Evolutionary conservation across 2,797 vertebrate species (phyloP).

Genomic region (Monodelphis domestica): DNA sequence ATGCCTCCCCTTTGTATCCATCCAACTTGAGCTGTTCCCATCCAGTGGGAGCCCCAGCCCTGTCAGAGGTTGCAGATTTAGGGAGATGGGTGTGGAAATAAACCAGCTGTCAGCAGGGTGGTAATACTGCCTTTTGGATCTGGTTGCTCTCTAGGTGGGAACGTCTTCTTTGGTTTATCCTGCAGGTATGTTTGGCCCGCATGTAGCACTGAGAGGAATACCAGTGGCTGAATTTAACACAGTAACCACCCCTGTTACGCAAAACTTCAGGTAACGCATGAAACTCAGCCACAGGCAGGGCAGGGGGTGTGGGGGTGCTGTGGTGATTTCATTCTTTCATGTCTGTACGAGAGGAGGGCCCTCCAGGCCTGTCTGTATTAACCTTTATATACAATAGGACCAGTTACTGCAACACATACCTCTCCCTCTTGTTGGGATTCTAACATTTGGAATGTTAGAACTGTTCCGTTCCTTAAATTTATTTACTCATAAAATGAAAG

Average conservation of each 20-base stretch:
- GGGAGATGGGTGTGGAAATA: not conserved
- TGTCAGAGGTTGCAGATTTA: not conserved
- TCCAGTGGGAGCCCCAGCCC: not conserved
- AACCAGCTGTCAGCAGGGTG: not conserved
- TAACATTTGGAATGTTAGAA: not conserved
- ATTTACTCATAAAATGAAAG: too few relatives aligned
- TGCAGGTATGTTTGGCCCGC: constrained; percentile 96
- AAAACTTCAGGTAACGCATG: constrained; percentile 90
- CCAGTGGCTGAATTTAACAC: constrained; percentile 96
- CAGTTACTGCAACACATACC: not conserved
- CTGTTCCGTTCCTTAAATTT: not conserved
- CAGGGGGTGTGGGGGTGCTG: not conserved
- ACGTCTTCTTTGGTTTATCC: constrained; percentile 97
- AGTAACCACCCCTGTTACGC: constrained; percentile 88
- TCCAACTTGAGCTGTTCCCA: not conserved
- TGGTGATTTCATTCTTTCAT: not conserved
- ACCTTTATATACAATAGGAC: not conserved
- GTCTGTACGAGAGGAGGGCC: not conserved
- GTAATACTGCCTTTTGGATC: not conserved
- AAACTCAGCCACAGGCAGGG: not conserved
- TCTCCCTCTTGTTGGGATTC: not conserved
- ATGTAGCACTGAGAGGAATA: constrained; percentile 92
- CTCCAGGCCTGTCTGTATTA: not conserved
- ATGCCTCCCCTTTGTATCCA: not conserved
- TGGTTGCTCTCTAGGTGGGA: constrained; percentile 88